phyloP scores from a whole-genome alignment of 2,113 vertebrate genomes.

The Neolamprologus caudopunctatus region DNA sequence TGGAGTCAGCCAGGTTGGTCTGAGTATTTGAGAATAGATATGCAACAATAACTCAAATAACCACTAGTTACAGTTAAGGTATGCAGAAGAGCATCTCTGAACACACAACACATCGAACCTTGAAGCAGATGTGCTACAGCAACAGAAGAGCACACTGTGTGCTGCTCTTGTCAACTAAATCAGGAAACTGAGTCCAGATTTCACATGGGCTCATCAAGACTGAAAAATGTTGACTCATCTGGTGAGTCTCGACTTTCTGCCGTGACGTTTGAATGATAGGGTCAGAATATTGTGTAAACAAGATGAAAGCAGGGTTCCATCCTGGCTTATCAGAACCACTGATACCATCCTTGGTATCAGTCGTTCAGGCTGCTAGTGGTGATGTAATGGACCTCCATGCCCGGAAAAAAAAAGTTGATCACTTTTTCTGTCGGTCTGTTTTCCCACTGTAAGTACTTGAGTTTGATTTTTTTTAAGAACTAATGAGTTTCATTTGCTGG shows the following conservation, averaged over 20 bases:
- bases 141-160: background rate
- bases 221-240: background rate
- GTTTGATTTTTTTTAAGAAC: background rate
- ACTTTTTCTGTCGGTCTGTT: background rate
- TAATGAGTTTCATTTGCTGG: background rate
- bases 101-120: background rate
- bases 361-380: background rate
- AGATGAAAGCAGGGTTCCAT: background rate
- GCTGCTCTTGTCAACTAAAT: background rate
- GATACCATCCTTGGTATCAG: background rate
- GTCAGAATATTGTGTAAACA: background rate
- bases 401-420: background rate
- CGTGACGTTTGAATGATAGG: background rate
- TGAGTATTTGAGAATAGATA: background rate
- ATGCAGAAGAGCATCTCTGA: background rate
- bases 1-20: fast-evolving
- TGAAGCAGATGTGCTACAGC: background rate
- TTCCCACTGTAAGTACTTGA: background rate
- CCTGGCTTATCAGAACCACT: background rate
- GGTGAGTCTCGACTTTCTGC: background rate
- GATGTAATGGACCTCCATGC: background rate
- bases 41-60: background rate
- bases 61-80: background rate
- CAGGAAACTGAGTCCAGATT: background rate
- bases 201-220: background rate